phyloP scores from a whole-genome alignment of 2,888 invertebrate genomes.

The Baccha elongata region DNA sequence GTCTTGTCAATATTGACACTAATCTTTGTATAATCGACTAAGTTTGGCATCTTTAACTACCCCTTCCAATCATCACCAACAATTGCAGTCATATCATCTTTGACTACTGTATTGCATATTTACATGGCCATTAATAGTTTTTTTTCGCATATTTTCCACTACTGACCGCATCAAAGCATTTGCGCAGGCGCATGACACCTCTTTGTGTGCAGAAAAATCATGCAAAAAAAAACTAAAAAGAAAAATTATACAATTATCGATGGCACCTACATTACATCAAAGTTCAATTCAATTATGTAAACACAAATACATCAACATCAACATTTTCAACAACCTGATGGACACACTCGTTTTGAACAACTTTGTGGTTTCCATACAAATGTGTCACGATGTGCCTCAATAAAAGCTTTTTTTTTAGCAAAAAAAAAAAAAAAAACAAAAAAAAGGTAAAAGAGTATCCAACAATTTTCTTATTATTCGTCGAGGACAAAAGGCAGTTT shows the following conservation, averaged over 20 bases:
- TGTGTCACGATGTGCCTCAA: slow-evolving; percentile 63
- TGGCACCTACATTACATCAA: slow-evolving; percentile 65
- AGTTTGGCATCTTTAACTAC: slow-evolving; percentile 43
- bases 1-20: slow-evolving; percentile 27
- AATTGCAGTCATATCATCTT: neutral
- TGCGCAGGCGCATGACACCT: slow-evolving; percentile 50
- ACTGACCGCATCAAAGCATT: slow-evolving; percentile 10
- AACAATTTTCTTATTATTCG: slow-evolving; percentile 48
- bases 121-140: slow-evolving; percentile 43
- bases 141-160: slow-evolving; percentile 45
- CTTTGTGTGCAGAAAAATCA: slow-evolving; percentile 17
- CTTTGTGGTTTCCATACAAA: slow-evolving; percentile 63
- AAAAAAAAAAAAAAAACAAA: neutral
- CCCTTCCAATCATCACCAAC: slow-evolving; percentile 19
- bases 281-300: slow-evolving; percentile 68
- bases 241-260: slow-evolving; percentile 57
- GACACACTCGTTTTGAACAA: slow-evolving; percentile 53
- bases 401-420: slow-evolving; percentile 6
- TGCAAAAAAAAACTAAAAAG: slow-evolving; percentile 13
- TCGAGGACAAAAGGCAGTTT: slow-evolving; percentile 55
- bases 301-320: slow-evolving; percentile 30
- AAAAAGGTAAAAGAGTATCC: slow-evolving; percentile 5
- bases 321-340: slow-evolving; percentile 46
- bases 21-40: slow-evolving; percentile 35
- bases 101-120: slow-evolving; percentile 31